Evolutionary conservation across 2,113 vertebrate species (phyloP).

Genomic region (Bos indicus): DNA sequence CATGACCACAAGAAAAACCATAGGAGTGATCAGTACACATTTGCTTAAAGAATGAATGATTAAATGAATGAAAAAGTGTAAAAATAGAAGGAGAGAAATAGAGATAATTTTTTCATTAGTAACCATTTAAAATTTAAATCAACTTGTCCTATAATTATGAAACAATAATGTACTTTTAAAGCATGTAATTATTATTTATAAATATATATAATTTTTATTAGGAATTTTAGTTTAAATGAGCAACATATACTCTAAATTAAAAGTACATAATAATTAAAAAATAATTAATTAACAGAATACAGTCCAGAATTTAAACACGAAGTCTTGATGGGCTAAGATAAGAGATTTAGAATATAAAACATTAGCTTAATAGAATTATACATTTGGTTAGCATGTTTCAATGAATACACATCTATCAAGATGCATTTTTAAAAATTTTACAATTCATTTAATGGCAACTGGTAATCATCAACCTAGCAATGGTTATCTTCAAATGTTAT

Average conservation of each 20-base stretch:
- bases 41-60: not conserved
- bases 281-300: not conserved
- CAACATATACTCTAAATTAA: not conserved
- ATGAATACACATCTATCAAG: not conserved
- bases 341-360: not conserved
- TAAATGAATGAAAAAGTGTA: not conserved
- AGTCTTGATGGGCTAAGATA: not conserved
- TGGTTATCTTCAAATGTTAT: not conserved
- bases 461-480: not conserved
- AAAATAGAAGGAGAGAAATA: not conserved
- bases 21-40: not conserved
- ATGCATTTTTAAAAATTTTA: not conserved
- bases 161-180: not conserved
- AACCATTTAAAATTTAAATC: not conserved
- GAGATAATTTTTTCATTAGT: not conserved
- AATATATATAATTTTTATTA: not conserved
- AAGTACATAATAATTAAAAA: not conserved
- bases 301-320: not conserved
- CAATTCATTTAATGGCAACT: not conserved
- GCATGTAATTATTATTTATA: not conserved
- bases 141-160: not conserved
- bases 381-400: not conserved
- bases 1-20: too few relatives aligned
- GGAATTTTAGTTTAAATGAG: not conserved
- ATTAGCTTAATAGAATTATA: not conserved